Base-by-base conservation (phyloP, 2,797 vertebrate genomes). In the Etheostoma perlongum region DNA sequence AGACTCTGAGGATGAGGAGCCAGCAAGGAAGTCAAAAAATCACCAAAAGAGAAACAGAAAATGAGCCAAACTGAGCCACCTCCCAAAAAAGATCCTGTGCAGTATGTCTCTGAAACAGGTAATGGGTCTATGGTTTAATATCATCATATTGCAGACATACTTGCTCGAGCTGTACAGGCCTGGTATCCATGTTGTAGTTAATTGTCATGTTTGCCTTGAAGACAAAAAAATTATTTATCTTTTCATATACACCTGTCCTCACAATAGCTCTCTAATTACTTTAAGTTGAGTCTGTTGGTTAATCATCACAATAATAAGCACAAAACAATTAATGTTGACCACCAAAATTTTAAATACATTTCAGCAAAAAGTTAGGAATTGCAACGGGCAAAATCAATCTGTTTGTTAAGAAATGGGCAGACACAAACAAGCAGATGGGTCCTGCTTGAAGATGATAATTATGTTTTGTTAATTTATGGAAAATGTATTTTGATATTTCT, bases 71-170 rank as follows among this genome's bases (percentile, higher is more conserved):
- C 57, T 54, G 66, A 85, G 15, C 89, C 91, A 52, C 87, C 88
- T 78, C 71, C 81, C 13, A 97, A 94, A 83, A 95, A 92, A 78
- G 95, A 97, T 81, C 96, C 97, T 42, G 95, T 98, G 85, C 95
- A 94, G 42, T 98, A 96, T 51, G 91, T 99, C 91, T 99, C 98
- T 85, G 98, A 99, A 91, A 96, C 97, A 94, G 98, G 98, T 99
- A 93, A 95, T n/a, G 16, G 18, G 3, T 27, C 16, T 18, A 13
- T 18, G 19, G 11, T 16, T 67, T 18, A 40, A 11, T 11, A 0
- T 49, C 25, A 57, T 48, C 4, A 25, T 33, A 5, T 16, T 23
- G 21, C 23, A 16, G 12, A 42, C 3, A 2, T 8, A 2, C 9
- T 33, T 36, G 13, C 27, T 49, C 7, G 2, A 18, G 1, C 23